Evolutionary conservation across 2,113 vertebrate species (phyloP).

Genomic region (Anarrhichthys ocellatus): DNA sequence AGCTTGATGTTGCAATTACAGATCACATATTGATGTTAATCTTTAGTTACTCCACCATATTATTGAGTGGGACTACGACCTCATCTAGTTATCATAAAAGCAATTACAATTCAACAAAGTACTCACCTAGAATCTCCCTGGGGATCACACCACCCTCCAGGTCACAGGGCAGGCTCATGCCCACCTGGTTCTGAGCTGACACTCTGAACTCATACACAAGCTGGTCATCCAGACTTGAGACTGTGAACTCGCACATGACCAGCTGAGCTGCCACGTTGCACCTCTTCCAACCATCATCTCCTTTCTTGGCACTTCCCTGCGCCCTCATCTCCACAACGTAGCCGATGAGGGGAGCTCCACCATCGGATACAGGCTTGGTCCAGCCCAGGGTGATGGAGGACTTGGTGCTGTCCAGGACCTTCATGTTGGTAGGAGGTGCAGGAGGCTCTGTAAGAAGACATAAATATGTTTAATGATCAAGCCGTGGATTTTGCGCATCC

Average conservation of each 20-base stretch:
- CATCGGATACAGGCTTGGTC: constrained; percentile 94
- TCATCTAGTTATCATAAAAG: background rate
- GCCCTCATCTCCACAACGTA: constrained; percentile 95
- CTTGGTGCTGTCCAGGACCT: constrained; percentile 93
- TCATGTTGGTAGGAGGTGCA: constrained; percentile 93
- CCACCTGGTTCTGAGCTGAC: constrained; percentile 97
- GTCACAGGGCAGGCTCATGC: constrained; percentile 93
- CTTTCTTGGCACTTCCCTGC: constrained; percentile 86
- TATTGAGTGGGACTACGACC: background rate
- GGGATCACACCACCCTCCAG: constrained; percentile 91
- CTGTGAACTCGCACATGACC: constrained; percentile 92
- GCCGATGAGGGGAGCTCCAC: constrained; percentile 95
- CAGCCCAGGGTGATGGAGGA: constrained; percentile 90
- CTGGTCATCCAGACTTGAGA: constrained; percentile 90
- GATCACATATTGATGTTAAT: background rate
- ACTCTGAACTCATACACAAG: constrained; percentile 95
- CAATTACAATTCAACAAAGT: background rate
- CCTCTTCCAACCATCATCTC: constrained; percentile 93
- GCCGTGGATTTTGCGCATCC: background rate
- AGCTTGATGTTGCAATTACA: constrained; percentile 1
- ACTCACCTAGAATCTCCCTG: constrained; percentile 94
- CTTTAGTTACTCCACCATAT: background rate
- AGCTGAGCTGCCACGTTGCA: constrained; percentile 96
- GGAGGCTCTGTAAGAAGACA: constrained; percentile 88
- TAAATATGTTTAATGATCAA: background rate